Conservation (phyloP, 2,113 vertebrate species). For the Pomatorhinus ruficollis region DNA sequence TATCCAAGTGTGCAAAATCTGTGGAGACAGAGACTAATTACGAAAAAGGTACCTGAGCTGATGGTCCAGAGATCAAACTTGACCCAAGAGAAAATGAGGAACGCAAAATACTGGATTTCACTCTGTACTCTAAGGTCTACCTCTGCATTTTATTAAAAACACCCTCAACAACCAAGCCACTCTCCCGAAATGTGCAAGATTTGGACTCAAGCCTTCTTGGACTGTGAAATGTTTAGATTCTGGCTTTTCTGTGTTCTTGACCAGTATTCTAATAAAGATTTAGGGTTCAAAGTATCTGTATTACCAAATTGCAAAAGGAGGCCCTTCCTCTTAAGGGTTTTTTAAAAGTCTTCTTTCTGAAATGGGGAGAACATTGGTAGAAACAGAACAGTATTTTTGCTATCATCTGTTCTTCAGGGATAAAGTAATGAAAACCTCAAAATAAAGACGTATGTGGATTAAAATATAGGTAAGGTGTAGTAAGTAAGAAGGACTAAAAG, state of each 20-base stretch:
- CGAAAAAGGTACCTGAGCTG: not conserved
- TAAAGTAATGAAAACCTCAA: not conserved
- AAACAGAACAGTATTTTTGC: not conserved
- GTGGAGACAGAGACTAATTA: not conserved
- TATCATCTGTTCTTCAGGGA: not conserved
- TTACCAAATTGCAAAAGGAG: not conserved
- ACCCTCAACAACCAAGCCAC: not conserved
- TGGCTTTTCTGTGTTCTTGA: not conserved
- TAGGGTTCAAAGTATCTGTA: not conserved
- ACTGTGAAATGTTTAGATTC: not conserved
- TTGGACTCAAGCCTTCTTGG: not conserved
- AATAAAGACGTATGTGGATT: not conserved
- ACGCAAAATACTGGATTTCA: not conserved
- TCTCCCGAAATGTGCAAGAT: not conserved
- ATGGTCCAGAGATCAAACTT: not conserved
- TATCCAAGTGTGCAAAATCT: not conserved
- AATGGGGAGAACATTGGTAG: not conserved
- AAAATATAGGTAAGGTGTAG: not conserved
- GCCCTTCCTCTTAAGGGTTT: not conserved
- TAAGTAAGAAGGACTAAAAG: not conserved
- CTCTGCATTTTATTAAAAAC: not conserved
- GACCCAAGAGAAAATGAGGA: not conserved
- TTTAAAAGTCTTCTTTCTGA: not conserved
- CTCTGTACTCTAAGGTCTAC: not conserved
- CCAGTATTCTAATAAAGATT: not conserved